Evolutionary conservation across 2,797 vertebrate species (phyloP).

Genomic region (Alca torda): DNA sequence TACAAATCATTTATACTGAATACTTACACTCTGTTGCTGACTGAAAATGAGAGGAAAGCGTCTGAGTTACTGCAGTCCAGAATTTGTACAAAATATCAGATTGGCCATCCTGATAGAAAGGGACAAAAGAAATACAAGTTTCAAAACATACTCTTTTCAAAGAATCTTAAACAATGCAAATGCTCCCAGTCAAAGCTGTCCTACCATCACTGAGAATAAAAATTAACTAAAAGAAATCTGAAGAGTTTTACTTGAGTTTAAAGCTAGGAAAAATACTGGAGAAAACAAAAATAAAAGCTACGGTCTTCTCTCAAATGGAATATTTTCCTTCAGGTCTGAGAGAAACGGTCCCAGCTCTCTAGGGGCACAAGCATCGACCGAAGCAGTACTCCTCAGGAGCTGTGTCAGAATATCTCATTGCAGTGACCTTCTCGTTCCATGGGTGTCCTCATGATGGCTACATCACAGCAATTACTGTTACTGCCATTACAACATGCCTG

Average conservation of each 20-base stretch:
- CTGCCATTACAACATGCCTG: background rate
- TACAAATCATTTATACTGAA: background rate
- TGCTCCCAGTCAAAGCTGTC: background rate
- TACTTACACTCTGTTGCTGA: slow-evolving; percentile 88
- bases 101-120: slow-evolving; percentile 84
- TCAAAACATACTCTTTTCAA: background rate
- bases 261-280: background rate
- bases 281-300: background rate
- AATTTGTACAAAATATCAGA: slow-evolving; percentile 91
- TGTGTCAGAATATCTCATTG: background rate
- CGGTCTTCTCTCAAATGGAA: background rate
- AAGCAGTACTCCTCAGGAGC: background rate
- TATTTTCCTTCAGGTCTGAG: background rate
- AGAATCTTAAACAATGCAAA: background rate
- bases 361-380: rapidly evolving
- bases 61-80: slow-evolving; percentile 90
- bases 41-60: slow-evolving; percentile 88
- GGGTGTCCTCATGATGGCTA: background rate
- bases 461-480: background rate
- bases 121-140: background rate
- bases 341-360: background rate
- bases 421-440: background rate
- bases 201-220: background rate
- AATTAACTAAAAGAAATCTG: background rate
- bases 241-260: background rate